Conservation (phyloP, 2,797 vertebrate species). For the Onychomys arenicola region DNA sequence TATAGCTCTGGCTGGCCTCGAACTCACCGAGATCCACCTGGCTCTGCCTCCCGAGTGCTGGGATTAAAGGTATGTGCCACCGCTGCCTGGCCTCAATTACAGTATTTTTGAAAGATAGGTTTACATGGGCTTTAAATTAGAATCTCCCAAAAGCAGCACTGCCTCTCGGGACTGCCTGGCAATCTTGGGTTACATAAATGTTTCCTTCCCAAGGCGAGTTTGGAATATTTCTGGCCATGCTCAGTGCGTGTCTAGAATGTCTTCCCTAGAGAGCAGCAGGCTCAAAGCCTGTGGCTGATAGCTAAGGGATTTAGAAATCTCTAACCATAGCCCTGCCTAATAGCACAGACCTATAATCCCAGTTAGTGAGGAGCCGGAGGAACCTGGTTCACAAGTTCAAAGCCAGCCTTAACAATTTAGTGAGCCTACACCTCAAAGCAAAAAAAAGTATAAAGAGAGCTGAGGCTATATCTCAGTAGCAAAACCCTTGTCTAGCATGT, state of each 20-base stretch:
- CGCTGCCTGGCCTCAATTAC: not conserved
- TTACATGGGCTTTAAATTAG: not conserved
- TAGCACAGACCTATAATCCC: not conserved
- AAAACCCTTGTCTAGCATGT: not conserved
- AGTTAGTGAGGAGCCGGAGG: not conserved
- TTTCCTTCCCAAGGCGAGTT: not conserved
- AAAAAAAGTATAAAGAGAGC: not conserved
- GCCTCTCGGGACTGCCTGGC: not conserved
- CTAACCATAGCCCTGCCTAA: not conserved
- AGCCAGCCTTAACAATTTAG: not conserved
- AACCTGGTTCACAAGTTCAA: not conserved
- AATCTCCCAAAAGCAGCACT: not conserved
- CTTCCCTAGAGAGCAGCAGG: not conserved
- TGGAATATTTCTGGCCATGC: not conserved
- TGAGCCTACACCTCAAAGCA: not conserved
- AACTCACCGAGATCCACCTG: not conserved
- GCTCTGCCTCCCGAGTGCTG: not conserved
- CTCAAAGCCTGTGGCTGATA: not conserved
- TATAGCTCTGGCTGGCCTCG: not conserved
- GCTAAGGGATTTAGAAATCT: not conserved
- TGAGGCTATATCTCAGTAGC: not conserved
- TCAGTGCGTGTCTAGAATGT: not conserved
- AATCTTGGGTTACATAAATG: not conserved
- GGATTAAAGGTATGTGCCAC: not conserved
- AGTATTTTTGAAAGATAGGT: not conserved